These are phyloP conservation scores for Callimorpha dominula DNA, from an alignment of 2,888 invertebrate genomes.

Conservation along the genomic window DNA sequence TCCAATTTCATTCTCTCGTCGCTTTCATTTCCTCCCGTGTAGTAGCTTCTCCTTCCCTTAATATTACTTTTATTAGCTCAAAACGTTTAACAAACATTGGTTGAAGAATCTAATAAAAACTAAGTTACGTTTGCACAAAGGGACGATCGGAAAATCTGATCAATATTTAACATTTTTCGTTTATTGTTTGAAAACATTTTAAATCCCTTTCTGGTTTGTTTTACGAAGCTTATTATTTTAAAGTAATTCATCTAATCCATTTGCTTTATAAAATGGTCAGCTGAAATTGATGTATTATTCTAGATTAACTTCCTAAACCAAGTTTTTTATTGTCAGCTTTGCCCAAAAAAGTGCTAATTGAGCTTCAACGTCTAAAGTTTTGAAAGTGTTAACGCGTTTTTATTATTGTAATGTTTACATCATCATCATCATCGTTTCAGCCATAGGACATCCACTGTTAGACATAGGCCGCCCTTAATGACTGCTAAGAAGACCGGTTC, in stretches of 20 bases:
- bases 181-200: neutral
- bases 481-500: no score
- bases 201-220: neutral
- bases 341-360: neutral
- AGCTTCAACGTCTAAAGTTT: neutral
- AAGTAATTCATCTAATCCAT: neutral
- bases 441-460: no score
- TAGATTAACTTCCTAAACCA: neutral
- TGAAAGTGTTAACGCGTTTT: slow-evolving; percentile 9
- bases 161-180: slow-evolving; percentile 19
- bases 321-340: neutral
- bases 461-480: no score
- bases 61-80: slow-evolving; percentile 85
- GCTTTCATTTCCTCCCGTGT: slow-evolving; percentile 84
- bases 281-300: neutral
- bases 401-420: slow-evolving; percentile 12
- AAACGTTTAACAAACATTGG: slow-evolving; percentile 85
- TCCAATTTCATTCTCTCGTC: slow-evolving; percentile 85
- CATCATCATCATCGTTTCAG: no score
- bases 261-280: neutral
- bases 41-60: slow-evolving; percentile 73
- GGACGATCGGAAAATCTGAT: slow-evolving; percentile 51
- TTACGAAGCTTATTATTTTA: neutral
- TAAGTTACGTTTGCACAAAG: slow-evolving; percentile 71
- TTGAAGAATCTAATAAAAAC: slow-evolving; percentile 78